phyloP scores from a whole-genome alignment of 2,888 invertebrate genomes.

The Calephelis perditalis region DNA sequence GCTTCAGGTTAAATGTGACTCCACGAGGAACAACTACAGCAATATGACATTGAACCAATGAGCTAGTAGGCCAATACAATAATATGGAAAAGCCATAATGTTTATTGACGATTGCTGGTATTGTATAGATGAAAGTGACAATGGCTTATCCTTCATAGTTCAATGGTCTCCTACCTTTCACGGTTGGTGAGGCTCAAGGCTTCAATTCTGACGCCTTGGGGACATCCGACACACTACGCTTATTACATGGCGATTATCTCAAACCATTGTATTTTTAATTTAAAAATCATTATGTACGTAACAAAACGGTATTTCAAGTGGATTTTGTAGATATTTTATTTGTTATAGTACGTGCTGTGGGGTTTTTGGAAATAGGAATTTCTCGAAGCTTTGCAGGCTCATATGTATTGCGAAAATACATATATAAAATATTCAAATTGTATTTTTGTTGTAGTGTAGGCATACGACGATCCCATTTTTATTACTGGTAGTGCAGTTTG shows the following conservation, averaged over 20 bases:
- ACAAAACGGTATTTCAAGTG: neutral
- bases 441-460: no score
- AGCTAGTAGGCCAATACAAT: neutral
- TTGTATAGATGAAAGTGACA: slow-evolving; percentile 9
- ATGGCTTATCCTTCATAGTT: slow-evolving; percentile 7
- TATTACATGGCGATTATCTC: slow-evolving; percentile 21
- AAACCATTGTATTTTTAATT: neutral
- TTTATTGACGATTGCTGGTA: neutral
- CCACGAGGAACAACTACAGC: no score
- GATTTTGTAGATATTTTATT: neutral
- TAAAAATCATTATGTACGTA: neutral
- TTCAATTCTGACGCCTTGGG: slow-evolving; percentile 41
- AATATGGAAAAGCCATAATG: no score
- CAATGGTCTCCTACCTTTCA: slow-evolving; percentile 10
- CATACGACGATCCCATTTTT: no score
- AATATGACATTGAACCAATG: slow-evolving; percentile 2
- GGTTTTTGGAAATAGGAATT: no score
- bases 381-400: no score
- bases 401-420: no score
- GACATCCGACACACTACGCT: slow-evolving; percentile 52
- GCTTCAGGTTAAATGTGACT: no score
- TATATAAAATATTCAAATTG: no score
- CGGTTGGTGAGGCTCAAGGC: slow-evolving; percentile 20
- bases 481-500: no score
- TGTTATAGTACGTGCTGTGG: neutral